A percentile compares a stretch with the other conserved stretches of the same genome.
phyloP scores from a whole-genome alignment of 2,113 vertebrate genomes.

The Gymnobelideus leadbeateri region DNA sequence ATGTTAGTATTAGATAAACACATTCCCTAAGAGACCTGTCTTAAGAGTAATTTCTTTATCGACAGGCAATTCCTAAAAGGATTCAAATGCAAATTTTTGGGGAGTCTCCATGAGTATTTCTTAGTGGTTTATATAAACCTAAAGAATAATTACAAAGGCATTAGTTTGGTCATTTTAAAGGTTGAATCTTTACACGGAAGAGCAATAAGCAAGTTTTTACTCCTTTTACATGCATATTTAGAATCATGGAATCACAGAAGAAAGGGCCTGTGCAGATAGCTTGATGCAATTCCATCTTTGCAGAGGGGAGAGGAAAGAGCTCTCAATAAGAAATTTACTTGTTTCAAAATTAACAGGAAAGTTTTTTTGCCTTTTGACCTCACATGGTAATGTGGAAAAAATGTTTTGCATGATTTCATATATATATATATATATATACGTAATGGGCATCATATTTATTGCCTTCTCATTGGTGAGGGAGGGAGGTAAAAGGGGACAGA shows the following conservation, averaged over 20 bases:
- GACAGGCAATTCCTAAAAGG: slow-evolving; percentile 56
- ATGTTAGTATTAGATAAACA: slow-evolving; percentile 33
- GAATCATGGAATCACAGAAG: not conserved
- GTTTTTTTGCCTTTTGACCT: not conserved
- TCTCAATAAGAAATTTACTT: not conserved
- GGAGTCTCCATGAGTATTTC: slow-evolving; percentile 24
- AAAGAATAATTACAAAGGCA: not conserved
- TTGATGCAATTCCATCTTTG: not conserved
- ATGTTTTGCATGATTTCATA: not conserved
- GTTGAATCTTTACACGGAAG: slow-evolving; percentile 14
- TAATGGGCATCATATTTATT: not conserved
- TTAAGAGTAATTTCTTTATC: slow-evolving; percentile 50
- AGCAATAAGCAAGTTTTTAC: slow-evolving; percentile 35
- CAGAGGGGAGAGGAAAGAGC: not conserved
- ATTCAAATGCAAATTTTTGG: slow-evolving; percentile 55
- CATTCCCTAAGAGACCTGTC: slow-evolving; percentile 9
- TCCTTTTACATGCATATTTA: not conserved
- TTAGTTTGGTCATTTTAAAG: slow-evolving; percentile 9
- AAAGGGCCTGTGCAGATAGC: not conserved
- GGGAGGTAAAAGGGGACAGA: not conserved
- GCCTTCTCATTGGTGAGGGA: not conserved
- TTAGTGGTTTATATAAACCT: not conserved
- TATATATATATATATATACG: not conserved
- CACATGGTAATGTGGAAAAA: too few species aligned
- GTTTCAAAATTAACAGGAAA: not conserved